These are phyloP conservation scores for Micromys minutus DNA, from an alignment of 2,113 vertebrate genomes.

Conservation along the genomic window DNA sequence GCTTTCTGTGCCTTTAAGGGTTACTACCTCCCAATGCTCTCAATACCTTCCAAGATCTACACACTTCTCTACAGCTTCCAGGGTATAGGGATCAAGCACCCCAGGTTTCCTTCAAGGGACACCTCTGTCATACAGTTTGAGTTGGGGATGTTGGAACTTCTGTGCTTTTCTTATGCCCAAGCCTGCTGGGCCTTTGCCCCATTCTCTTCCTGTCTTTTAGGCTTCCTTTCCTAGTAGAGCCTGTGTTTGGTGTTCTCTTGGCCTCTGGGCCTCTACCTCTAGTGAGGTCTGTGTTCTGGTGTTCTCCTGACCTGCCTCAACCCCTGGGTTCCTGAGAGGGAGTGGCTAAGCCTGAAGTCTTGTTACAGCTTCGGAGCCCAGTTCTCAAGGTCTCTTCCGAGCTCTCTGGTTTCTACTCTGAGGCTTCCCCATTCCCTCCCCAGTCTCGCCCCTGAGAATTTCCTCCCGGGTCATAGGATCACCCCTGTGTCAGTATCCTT, in stretches of 20 bases:
- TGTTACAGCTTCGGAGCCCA: not conserved
- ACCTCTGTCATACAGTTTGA: not conserved
- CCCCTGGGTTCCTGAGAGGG: not conserved
- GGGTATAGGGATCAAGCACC: not conserved
- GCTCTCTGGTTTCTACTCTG: not conserved
- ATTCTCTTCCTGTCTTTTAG: not conserved
- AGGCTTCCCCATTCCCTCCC: not conserved
- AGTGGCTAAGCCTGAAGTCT: not conserved
- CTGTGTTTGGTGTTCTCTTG: not conserved
- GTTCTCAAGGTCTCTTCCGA: not conserved
- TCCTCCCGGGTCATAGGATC: not conserved
- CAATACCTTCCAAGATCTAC: not conserved
- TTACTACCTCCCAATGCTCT: not conserved
- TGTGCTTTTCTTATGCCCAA: not conserved
- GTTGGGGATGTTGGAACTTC: not conserved
- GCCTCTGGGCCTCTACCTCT: not conserved
- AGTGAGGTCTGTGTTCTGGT: too few species aligned
- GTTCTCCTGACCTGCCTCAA: not conserved
- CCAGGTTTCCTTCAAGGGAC: not conserved
- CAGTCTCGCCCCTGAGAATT: not conserved
- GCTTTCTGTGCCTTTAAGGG: not conserved
- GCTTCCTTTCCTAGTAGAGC: not conserved
- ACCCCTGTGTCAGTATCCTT: not conserved
- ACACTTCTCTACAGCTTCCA: accelerated
- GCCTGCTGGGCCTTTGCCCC: not conserved